These are phyloP conservation scores for Tamandua tetradactyla DNA, from an alignment of 2,797 vertebrate genomes.

Conservation along the genomic window DNA sequence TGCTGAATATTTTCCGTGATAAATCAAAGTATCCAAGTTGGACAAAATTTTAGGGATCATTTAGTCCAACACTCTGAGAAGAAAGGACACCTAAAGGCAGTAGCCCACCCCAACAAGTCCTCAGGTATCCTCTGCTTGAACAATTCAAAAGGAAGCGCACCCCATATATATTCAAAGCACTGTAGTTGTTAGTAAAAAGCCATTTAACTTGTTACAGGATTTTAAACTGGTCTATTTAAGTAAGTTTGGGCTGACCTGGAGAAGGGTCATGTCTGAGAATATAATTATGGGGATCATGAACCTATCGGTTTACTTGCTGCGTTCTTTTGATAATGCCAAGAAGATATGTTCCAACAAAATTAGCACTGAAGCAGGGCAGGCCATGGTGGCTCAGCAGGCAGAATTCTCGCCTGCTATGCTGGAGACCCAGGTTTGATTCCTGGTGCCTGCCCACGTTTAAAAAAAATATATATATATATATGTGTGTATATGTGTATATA, in stretches of 20 bases:
- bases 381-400: no score
- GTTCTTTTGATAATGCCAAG: background rate
- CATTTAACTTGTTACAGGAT: background rate
- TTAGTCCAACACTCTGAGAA: background rate
- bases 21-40: constrained; percentile 18
- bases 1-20: background rate
- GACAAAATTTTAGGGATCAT: constrained; percentile 5
- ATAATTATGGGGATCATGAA: background rate
- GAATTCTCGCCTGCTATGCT: no score
- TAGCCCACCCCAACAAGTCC: background rate
- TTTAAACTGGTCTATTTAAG: background rate
- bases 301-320: background rate
- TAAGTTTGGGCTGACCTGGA: background rate
- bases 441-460: no score
- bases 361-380: background rate
- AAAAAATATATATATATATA: no score
- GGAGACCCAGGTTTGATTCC: no score
- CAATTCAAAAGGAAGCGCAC: background rate
- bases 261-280: background rate
- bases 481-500: no score
- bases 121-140: background rate
- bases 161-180: background rate
- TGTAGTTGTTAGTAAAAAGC: background rate
- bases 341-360: constrained; percentile 12
- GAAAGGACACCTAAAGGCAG: background rate